These are phyloP conservation scores for Cryptophagus acutangulus DNA, from an alignment of 2,888 invertebrate species.

Conservation along the genomic window DNA sequence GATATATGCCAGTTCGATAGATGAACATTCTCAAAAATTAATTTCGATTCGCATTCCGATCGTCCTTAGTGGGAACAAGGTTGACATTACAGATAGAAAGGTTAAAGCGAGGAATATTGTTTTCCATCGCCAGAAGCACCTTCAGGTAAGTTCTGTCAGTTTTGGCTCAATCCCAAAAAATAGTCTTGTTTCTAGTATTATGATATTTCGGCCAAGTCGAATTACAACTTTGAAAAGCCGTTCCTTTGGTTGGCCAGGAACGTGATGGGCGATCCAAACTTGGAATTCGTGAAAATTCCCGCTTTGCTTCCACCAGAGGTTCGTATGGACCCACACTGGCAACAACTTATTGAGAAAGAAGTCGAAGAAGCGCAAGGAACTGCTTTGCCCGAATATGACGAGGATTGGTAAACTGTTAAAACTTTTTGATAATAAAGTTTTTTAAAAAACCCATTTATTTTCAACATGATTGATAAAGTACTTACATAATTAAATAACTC, in stretches of 20 bases:
- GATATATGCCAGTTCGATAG: too few species aligned
- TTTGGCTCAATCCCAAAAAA: conserved; percentile 1
- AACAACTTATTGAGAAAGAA: conserved; percentile 94
- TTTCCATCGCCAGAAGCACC: conserved; percentile 98
- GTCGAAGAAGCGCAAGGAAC: conserved; percentile 94
- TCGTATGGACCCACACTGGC: conserved; percentile 96
- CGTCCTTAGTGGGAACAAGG: conserved; percentile 99
- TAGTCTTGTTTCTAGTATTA: conserved; percentile 77
- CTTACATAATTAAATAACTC: too few species aligned
- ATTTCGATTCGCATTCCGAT: too few species aligned
- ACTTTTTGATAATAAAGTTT: conserved; percentile 11
- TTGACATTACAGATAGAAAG: conserved; percentile 99
- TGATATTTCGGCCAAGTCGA: conserved; percentile 99
- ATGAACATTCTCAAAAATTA: too few species aligned
- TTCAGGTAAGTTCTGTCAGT: conserved; percentile 67
- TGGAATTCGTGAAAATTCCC: conserved; percentile 99
- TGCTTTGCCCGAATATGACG: conserved; percentile 96
- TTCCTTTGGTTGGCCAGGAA: conserved; percentile 99
- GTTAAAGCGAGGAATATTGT: conserved; percentile 99
- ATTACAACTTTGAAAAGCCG: conserved; percentile 99
- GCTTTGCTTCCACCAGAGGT: conserved; percentile 98
- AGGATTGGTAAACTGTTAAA: conserved; percentile 66
- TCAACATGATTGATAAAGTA: too few species aligned
- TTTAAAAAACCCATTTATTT: too few species aligned
- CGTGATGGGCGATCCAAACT: conserved; percentile 95